These are phyloP conservation scores for Nasonia vitripennis DNA, from an alignment of 1,140 invertebrate species.

Conservation along the genomic window DNA sequence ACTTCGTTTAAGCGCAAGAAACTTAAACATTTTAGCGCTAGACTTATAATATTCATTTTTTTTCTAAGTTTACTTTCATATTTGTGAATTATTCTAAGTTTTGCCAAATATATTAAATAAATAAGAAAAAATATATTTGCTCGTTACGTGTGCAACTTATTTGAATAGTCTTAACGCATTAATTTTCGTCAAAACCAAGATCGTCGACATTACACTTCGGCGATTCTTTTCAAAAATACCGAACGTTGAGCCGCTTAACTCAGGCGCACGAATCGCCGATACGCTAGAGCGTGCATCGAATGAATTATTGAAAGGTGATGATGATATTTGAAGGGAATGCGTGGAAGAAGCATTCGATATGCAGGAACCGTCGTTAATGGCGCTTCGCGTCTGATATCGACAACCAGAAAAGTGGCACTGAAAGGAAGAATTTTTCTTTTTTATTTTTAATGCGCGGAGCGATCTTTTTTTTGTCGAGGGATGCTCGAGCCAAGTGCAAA, in stretches of 20 bases:
- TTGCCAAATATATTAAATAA: no score
- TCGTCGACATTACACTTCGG: no score
- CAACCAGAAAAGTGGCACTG: constrained; percentile 37
- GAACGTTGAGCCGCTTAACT: background rate
- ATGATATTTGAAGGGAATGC: constrained; percentile 55
- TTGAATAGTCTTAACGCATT: no score
- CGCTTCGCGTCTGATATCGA: constrained; percentile 58
- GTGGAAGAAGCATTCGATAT: constrained; percentile 53
- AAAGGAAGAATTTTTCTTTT: constrained; percentile 20
- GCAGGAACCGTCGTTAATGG: constrained; percentile 34
- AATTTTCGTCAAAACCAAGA: no score
- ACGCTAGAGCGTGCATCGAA: constrained; percentile 34
- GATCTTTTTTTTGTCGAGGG: background rate
- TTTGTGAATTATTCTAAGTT: no score
- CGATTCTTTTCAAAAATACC: no score
- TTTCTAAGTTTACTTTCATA: no score
- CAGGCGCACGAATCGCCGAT: background rate
- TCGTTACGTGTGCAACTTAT: no score
- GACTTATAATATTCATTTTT: no score
- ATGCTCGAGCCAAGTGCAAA: constrained; percentile 22
- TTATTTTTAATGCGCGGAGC: background rate
- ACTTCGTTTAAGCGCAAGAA: no score
- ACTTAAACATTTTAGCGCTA: no score
- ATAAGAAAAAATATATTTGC: no score
- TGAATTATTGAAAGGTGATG: constrained; percentile 62